Conservation (phyloP, 2,113 vertebrate genomes). For the Lethenteron camtschaticum region DNA sequence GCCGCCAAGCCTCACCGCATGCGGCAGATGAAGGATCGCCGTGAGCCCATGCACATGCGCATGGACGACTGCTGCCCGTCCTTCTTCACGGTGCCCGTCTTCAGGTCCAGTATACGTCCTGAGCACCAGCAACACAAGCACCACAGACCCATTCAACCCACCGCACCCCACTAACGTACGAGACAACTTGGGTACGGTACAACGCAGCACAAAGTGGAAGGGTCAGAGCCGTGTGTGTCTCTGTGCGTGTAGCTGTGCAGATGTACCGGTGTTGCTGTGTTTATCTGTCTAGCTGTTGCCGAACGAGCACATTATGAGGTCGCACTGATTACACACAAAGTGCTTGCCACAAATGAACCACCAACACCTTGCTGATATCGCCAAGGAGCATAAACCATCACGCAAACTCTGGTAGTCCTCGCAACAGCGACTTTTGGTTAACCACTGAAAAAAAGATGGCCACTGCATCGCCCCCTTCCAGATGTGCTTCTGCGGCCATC, state of each 20-base stretch:
- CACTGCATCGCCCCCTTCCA: too few species aligned
- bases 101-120: slow-evolving; percentile 83
- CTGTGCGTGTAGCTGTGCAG: too few species aligned
- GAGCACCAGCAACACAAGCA: not conserved
- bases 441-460: too few species aligned
- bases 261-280: too few species aligned
- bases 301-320: not conserved
- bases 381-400: too few species aligned
- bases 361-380: too few species aligned
- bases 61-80: slow-evolving; percentile 76
- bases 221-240: too few species aligned
- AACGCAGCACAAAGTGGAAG: too few species aligned
- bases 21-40: slow-evolving; percentile 88
- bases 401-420: too few species aligned
- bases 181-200: not conserved
- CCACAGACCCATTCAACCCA: not conserved
- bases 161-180: not conserved
- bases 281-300: not conserved
- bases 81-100: slow-evolving; percentile 91
- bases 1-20: slow-evolving; percentile 41
- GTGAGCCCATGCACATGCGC: slow-evolving; percentile 80
- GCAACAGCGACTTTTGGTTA: too few species aligned
- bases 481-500: too few species aligned
- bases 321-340: not conserved
- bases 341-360: too few species aligned